Evolutionary conservation across 1,140 invertebrate genomes (phyloP), one percentile per base, ranked within the genome.

Genomic region (Rhynchophorus ferrugineus): DNA sequence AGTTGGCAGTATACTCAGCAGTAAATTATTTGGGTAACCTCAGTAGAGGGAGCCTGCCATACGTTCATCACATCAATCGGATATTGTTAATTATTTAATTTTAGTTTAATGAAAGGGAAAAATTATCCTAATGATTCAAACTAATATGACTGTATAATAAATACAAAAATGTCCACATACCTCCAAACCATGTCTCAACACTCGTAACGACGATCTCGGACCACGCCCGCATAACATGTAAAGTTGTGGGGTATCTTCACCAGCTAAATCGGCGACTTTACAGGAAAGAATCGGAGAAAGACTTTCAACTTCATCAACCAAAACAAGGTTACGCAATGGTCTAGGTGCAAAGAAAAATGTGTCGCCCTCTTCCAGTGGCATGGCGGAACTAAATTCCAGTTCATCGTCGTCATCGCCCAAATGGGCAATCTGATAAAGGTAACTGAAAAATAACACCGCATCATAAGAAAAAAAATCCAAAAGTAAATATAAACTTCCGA

Each of bases 371-470:
- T 98, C 95, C 29, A 99, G 69, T 2, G 94, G 95, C 88, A 97
- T 97, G 8, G 91, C 91, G 37, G 94, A 98, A 70, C 93, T 98
- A 66, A 99, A 99, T 71, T 98, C 95, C 3, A 95, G 92, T 64
- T 99, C 95, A 73, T 98, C 96, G 72, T 99, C 96, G 69, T 98
- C 95, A 76, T 99, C 97, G 21, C 95, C 97, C 55, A 99, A 77
- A 73, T 98, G 92, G 11, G 95, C 94, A 70, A 99, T 99, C 80
- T 99, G 95, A 67, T 99, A 99, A 1, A 99, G 69, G 65, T 95
- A 95, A 71, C 93, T 97, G 61, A 73, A 61, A 60, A 46, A 44
- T 16, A 42, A n/a, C n/a, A n/a, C n/a, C n/a, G n/a, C n/a, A n/a
- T n/a, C n/a, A n/a, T 11, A 37, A 36, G 16, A 11, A 11, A 36